Evolutionary conservation across 2,797 vertebrate genomes (phyloP).

Genomic region (Malurus splendens): DNA sequence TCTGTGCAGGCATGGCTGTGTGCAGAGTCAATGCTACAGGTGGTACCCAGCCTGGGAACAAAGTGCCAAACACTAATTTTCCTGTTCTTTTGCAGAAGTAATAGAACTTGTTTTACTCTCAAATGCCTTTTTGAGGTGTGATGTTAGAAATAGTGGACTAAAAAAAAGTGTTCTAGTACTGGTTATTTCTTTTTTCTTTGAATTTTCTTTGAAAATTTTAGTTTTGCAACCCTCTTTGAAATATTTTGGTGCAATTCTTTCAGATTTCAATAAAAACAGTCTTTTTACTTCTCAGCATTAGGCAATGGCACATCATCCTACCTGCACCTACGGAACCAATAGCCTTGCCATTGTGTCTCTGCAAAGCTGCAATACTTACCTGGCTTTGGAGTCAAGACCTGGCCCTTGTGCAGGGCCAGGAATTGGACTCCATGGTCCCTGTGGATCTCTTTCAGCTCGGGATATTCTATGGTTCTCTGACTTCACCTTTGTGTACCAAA

Average conservation of each 20-base stretch:
- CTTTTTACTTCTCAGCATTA: not conserved
- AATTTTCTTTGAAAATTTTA: not conserved
- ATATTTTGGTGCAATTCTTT: not conserved
- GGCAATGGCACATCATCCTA: not conserved
- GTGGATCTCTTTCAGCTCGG: not conserved
- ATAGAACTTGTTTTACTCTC: not conserved
- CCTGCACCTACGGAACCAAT: not conserved
- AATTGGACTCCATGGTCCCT: rapidly evolving
- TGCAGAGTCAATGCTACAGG: not conserved
- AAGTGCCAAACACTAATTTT: not conserved
- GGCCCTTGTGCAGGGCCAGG: not conserved
- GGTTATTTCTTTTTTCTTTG: not conserved
- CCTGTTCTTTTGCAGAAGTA: not conserved
- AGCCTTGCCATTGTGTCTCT: not conserved
- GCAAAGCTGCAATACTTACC: not conserved
- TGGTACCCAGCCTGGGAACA: not conserved
- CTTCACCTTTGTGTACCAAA: not conserved
- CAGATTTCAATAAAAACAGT: not conserved
- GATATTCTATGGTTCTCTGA: not conserved
- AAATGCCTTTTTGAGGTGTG: not conserved
- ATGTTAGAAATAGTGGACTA: not conserved
- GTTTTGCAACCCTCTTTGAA: not conserved
- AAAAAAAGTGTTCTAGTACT: not conserved
- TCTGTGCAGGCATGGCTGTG: not conserved
- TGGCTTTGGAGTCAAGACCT: not conserved